Evolutionary conservation across 2,888 invertebrate species (phyloP).

Genomic region (Aporophyla nigra): DNA sequence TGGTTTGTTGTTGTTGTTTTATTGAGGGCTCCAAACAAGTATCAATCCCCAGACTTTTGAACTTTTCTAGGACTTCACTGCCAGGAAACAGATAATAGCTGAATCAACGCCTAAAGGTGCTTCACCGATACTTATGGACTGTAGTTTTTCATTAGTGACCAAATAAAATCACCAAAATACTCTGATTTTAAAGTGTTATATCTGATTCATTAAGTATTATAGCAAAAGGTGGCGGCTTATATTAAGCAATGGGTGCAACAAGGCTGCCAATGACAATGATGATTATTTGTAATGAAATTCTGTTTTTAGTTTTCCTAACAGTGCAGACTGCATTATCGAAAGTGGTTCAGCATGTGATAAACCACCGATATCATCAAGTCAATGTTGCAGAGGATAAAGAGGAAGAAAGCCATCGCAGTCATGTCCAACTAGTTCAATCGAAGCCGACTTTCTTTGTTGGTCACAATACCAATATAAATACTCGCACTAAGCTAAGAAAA

Average conservation of each 20-base stretch:
- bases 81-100: neutral
- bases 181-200: neutral
- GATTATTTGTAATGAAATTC: constrained; percentile 2
- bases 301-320: constrained; percentile 27
- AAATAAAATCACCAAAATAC: neutral
- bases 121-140: neutral
- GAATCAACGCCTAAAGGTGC: neutral
- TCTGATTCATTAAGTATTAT: neutral
- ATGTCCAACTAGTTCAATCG: neutral
- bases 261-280: neutral
- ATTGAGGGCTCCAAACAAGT: no score
- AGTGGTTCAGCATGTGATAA: constrained; percentile 11
- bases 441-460: neutral
- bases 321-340: constrained; percentile 9
- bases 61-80: neutral
- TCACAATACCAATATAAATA: neutral
- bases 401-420: no score
- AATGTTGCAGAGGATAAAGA: no score
- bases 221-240: neutral
- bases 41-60: neutral
- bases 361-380: constrained; percentile 14
- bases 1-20: neutral
- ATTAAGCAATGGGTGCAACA: neutral
- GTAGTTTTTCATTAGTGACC: neutral
- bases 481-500: neutral